Conservation (phyloP, 2,113 vertebrate genomes). For the Xiphorhynchus elegans region DNA sequence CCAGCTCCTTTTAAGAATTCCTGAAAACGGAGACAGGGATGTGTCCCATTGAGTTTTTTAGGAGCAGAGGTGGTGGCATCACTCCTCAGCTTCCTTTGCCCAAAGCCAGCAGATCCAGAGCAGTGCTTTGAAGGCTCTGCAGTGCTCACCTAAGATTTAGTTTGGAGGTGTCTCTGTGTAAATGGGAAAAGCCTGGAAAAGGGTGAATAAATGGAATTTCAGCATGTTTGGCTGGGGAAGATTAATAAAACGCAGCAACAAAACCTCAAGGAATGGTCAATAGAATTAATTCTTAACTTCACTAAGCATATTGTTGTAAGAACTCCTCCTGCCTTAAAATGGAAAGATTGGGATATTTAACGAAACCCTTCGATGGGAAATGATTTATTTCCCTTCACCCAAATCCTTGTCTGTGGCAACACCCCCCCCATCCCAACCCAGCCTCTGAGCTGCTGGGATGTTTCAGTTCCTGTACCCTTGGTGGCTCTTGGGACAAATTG, state of each 20-base stretch:
- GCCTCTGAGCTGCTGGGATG: neutral
- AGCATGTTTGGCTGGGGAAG: neutral
- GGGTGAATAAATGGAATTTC: neutral
- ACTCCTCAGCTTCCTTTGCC: neutral
- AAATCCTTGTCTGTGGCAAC: neutral
- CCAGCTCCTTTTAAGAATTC: neutral
- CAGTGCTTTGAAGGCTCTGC: neutral
- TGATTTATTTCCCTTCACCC: neutral
- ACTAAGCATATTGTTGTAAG: neutral
- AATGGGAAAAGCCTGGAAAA: neutral
- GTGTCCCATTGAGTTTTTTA: neutral
- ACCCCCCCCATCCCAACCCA: neutral
- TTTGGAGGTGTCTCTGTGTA: neutral
- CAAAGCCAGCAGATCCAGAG: neutral
- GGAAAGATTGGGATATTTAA: neutral
- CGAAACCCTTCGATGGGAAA: neutral
- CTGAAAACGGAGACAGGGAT: neutral
- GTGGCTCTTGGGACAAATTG: conserved; percentile 14
- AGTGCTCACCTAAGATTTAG: neutral
- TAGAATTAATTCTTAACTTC: neutral
- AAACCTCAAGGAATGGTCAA: neutral
- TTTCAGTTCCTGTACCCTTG: neutral
- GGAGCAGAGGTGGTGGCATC: neutral
- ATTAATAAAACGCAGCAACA: neutral
- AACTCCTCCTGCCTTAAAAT: neutral